phyloP scores from a whole-genome alignment of 2,797 vertebrate species.

The Fratercula arctica region DNA sequence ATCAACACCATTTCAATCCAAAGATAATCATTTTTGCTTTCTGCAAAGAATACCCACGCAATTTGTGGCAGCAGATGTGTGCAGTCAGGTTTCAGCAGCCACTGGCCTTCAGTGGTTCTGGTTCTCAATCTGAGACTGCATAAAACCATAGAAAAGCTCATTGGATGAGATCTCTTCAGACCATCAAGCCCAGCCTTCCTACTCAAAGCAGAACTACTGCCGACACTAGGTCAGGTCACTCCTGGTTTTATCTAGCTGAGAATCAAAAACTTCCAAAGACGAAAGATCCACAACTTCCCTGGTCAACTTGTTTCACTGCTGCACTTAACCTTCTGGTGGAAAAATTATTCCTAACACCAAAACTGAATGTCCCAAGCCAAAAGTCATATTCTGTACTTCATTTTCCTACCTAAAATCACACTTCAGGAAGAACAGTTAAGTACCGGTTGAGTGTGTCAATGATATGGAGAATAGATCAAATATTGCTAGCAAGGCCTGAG shows the following conservation, averaged over 20 bases:
- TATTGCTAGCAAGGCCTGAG: neutral
- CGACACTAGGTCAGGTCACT: neutral
- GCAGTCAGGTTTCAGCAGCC: neutral
- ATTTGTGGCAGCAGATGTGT: neutral
- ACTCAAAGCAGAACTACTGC: neutral
- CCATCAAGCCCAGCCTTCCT: neutral
- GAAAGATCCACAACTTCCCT: neutral
- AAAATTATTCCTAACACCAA: neutral
- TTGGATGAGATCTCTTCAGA: neutral
- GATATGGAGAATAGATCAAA: neutral
- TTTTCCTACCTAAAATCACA: neutral
- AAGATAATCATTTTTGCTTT: neutral
- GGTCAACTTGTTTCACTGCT: neutral
- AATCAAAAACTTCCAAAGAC: neutral
- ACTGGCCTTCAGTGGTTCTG: neutral
- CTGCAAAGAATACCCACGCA: neutral
- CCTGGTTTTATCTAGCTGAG: neutral
- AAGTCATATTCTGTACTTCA: neutral
- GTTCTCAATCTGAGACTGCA: neutral
- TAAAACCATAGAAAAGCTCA: neutral
- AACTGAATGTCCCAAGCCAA: neutral
- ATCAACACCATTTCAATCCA: neutral
- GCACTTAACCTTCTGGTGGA: neutral
- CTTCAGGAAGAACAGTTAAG: neutral
- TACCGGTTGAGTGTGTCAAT: neutral